These are phyloP conservation scores for Amphiprion clarkii DNA, from an alignment of 2,797 vertebrate genomes.

Conservation along the genomic window DNA sequence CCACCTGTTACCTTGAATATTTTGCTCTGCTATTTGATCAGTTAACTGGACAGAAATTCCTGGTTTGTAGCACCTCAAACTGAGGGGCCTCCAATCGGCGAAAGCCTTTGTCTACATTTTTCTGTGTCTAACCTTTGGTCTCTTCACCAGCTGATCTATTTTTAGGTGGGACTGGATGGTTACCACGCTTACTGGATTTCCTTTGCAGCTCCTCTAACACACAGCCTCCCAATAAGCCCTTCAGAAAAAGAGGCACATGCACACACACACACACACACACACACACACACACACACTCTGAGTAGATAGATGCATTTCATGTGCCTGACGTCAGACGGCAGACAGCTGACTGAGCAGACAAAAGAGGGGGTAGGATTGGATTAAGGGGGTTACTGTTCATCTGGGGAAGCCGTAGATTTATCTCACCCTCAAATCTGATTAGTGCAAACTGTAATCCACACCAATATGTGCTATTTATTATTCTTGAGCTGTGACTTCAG, in stretches of 20 bases:
- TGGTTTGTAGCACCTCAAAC: slow-evolving; percentile 17
- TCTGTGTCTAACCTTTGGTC: slow-evolving; percentile 18
- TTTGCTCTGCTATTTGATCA: neutral
- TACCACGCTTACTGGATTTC: slow-evolving; percentile 53
- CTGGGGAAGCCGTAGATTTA: slow-evolving; percentile 54
- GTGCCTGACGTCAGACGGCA: slow-evolving; percentile 54
- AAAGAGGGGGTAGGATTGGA: slow-evolving; percentile 37
- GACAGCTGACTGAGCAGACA: slow-evolving; percentile 65
- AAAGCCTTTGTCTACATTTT: slow-evolving; percentile 39
- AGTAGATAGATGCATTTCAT: slow-evolving; percentile 69
- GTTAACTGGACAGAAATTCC: slow-evolving; percentile 7
- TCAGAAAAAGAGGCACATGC: slow-evolving; percentile 3
- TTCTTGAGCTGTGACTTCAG: slow-evolving; percentile 11
- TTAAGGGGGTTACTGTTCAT: slow-evolving; percentile 54
- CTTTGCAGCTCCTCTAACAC: slow-evolving; percentile 26
- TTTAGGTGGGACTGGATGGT: slow-evolving; percentile 34
- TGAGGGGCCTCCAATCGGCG: neutral
- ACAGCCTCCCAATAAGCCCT: slow-evolving; percentile 3
- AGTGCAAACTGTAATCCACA: slow-evolving; percentile 50
- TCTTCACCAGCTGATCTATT: slow-evolving; percentile 50
- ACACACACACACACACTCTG: slow-evolving; percentile 24
- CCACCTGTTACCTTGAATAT: slow-evolving; percentile 3
- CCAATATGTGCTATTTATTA: slow-evolving; percentile 38
- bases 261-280: slow-evolving; percentile 26
- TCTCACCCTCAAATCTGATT: slow-evolving; percentile 53